Evolutionary conservation across 2,797 vertebrate species (phyloP).

Genomic region (Hafferia zeledoni): DNA sequence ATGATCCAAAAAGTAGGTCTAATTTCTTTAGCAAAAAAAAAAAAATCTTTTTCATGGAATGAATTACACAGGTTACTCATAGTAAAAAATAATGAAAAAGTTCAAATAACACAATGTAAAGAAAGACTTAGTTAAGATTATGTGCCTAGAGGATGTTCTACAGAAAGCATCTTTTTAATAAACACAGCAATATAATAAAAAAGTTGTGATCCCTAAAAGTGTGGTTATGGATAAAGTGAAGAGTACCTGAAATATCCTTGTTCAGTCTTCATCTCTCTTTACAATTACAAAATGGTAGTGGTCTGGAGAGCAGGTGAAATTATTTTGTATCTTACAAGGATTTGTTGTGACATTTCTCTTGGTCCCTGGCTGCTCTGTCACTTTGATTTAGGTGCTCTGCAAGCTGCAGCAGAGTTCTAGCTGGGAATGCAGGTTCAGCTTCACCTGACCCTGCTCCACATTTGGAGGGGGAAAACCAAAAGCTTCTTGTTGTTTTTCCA

Average conservation of each 20-base stretch:
- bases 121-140: not conserved
- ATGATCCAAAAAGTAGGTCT: constrained; percentile 23
- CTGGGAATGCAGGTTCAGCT: not conserved
- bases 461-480: not conserved
- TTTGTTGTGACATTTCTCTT: not conserved
- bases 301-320: not conserved
- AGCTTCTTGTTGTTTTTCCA: accelerated
- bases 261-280: not conserved
- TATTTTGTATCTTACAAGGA: not conserved
- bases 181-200: not conserved
- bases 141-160: not conserved
- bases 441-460: not conserved
- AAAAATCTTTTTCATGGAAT: not conserved
- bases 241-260: not conserved
- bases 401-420: not conserved
- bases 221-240: not conserved
- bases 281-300: not conserved
- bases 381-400: not conserved
- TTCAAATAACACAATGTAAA: not conserved
- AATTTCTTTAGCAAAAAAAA: constrained; percentile 17
- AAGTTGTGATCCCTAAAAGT: not conserved
- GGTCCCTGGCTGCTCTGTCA: not conserved
- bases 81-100: constrained; percentile 1
- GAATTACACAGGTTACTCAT: not conserved
- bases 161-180: not conserved